Percentiles rank a stretch among this genome's conserved stretches.
These are phyloP conservation scores for Astyanax mexicanus DNA, from an alignment of 2,797 vertebrate species.

Conservation along the genomic window DNA sequence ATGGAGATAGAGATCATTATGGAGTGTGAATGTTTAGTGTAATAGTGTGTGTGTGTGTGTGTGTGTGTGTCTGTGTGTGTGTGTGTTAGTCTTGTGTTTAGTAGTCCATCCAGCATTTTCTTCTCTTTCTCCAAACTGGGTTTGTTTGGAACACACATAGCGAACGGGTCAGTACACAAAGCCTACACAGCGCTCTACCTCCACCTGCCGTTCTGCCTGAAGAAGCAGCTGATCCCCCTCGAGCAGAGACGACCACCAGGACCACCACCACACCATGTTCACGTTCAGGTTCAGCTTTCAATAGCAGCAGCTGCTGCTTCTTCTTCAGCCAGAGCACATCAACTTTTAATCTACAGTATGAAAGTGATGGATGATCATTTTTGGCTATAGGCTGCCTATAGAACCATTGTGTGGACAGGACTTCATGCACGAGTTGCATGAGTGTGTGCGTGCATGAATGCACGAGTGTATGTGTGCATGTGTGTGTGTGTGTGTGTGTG, in stretches of 20 bases:
- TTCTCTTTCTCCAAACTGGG: not conserved
- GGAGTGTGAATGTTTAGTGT: no score
- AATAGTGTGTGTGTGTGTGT: not conserved
- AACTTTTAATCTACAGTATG: no score
- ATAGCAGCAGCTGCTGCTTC: no score
- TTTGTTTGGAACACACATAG: not conserved
- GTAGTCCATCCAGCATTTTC: not conserved
- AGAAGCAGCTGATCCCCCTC: slow-evolving; percentile 50
- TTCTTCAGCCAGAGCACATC: not conserved
- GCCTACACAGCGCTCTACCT: slow-evolving; percentile 80
- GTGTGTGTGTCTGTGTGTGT: not conserved
- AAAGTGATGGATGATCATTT: no score
- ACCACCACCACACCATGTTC: slow-evolving; percentile 1
- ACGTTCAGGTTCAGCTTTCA: not conserved
- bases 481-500: no score
- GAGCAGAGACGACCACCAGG: not conserved
- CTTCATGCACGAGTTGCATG: no score
- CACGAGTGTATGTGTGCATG: no score
- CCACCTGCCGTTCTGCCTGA: slow-evolving; percentile 78
- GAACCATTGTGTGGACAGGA: no score
- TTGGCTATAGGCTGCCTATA: no score
- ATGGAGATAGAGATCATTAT: not conserved
- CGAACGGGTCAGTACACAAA: slow-evolving; percentile 65
- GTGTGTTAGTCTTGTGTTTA: not conserved
- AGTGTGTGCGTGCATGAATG: no score